A percentile compares a stretch with the other conserved stretches of the same genome.
Evolutionary conservation across 2,113 vertebrate species (phyloP).

Genomic region (Theropithecus gelada): DNA sequence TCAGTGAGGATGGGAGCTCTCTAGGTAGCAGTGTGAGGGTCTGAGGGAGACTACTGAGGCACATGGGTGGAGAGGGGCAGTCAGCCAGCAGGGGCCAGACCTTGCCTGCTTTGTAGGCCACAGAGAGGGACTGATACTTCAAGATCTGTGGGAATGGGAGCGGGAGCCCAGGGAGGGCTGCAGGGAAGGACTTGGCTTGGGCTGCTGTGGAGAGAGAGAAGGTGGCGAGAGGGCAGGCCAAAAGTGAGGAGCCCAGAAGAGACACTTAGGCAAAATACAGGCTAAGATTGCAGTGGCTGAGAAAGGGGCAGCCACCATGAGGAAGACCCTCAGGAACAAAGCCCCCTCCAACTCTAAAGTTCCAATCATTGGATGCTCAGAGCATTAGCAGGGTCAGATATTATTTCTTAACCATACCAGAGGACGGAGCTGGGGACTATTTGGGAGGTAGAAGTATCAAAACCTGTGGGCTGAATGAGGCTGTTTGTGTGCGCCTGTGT

Average conservation of each 20-base stretch:
- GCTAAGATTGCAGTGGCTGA: not conserved
- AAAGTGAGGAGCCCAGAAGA: not conserved
- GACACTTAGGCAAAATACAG: not conserved
- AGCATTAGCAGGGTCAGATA: not conserved
- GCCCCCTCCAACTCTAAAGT: not conserved
- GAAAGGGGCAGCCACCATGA: not conserved
- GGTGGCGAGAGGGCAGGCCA: not conserved
- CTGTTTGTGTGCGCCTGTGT: not conserved
- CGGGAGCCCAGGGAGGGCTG: fast-evolving
- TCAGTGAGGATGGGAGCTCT: not conserved
- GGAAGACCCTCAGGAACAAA: not conserved
- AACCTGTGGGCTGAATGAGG: not conserved
- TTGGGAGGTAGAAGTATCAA: not conserved
- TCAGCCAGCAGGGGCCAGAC: not conserved
- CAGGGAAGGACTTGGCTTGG: not conserved
- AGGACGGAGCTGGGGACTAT: not conserved
- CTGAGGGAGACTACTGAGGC: not conserved
- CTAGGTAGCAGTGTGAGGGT: not conserved
- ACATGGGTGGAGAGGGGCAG: not conserved
- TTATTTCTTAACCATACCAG: not conserved
- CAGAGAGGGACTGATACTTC: not conserved
- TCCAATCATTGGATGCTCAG: not conserved
- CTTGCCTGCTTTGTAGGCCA: not conserved
- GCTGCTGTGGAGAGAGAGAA: not conserved
- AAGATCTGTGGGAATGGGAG: no score